Percentiles rank a stretch among this genome's conserved stretches.
These are phyloP conservation scores for Drosophila nannoptera DNA, from an alignment of 1,140 invertebrate species.

Conservation along the genomic window DNA sequence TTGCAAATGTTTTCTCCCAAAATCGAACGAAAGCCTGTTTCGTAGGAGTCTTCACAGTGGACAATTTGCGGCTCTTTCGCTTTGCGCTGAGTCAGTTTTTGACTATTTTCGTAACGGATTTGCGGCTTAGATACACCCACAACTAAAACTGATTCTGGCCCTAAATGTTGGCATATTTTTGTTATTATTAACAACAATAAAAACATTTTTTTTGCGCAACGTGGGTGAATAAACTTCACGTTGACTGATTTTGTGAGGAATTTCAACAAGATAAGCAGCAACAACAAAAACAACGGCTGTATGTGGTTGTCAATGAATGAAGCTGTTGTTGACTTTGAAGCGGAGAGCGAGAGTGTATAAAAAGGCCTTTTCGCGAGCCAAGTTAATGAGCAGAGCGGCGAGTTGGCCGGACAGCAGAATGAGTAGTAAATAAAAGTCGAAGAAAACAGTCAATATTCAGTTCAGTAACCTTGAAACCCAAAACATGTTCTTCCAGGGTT, in stretches of 20 bases:
- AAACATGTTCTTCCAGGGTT: neutral
- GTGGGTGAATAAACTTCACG: conserved; percentile 74
- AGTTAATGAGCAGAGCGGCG: conserved; percentile 26
- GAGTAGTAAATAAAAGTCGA: neutral
- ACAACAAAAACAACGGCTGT: conserved; percentile 12
- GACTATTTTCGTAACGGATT: conserved; percentile 66
- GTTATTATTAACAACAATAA: conserved; percentile 6
- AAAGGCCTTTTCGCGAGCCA: conserved; percentile 29
- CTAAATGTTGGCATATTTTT: conserved; percentile 18
- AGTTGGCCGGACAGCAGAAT: conserved; percentile 34
- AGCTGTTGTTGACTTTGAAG: conserved; percentile 64
- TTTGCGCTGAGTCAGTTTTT: conserved; percentile 59
- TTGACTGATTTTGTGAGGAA: conserved; percentile 39
- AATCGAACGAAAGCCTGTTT: conserved; percentile 23
- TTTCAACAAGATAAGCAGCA: conserved; percentile 8
- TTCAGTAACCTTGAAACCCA: conserved; percentile 50
- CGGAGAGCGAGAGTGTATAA: conserved; percentile 65
- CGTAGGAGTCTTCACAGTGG: conserved; percentile 44
- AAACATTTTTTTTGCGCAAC: conserved; percentile 41
- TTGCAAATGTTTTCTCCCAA: conserved; percentile 62
- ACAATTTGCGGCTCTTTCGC: conserved; percentile 35
- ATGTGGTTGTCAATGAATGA: conserved; percentile 68
- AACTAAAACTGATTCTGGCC: conserved; percentile 22
- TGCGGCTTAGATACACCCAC: conserved; percentile 66
- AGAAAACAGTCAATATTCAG: conserved; percentile 20